phyloP scores from a whole-genome alignment of 2,888 invertebrate species.

The Andrena praecox region DNA sequence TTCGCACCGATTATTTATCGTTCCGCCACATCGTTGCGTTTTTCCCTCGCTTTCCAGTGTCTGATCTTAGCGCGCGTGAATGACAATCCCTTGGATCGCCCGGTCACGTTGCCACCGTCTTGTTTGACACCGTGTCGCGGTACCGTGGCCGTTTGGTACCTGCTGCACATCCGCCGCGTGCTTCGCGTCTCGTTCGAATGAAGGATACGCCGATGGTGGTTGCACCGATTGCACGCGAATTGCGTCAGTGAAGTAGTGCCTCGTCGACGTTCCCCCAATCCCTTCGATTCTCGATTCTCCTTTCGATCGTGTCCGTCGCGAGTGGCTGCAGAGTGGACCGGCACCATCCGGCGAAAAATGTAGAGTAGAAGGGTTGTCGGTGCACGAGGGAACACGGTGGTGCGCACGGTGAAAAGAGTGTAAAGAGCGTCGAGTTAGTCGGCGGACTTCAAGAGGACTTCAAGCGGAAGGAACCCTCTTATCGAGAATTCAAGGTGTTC shows the following conservation, averaged over 20 bases:
- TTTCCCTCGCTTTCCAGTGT: conserved; percentile 35
- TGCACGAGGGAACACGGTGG: conserved; percentile 16
- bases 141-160: neutral
- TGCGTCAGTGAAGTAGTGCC: conserved; percentile 24
- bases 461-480: neutral
- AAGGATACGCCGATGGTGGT: neutral
- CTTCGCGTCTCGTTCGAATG: neutral
- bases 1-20: conserved; percentile 41
- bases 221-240: neutral
- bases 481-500: neutral
- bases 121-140: neutral
- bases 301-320: neutral
- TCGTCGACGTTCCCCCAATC: no score
- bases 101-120: neutral
- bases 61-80: conserved; percentile 23
- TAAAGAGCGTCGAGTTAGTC: no score
- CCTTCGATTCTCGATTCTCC: neutral
- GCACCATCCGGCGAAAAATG: conserved; percentile 26
- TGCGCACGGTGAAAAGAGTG: conserved; percentile 16
- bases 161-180: neutral
- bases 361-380: conserved; percentile 18
- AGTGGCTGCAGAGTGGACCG: neutral
- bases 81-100: conserved; percentile 13
- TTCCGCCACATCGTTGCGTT: conserved; percentile 32
- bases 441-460: no score